Evolutionary conservation across 2,797 vertebrate species (phyloP).

Genomic region (Hapalemur alaotrensis): DNA sequence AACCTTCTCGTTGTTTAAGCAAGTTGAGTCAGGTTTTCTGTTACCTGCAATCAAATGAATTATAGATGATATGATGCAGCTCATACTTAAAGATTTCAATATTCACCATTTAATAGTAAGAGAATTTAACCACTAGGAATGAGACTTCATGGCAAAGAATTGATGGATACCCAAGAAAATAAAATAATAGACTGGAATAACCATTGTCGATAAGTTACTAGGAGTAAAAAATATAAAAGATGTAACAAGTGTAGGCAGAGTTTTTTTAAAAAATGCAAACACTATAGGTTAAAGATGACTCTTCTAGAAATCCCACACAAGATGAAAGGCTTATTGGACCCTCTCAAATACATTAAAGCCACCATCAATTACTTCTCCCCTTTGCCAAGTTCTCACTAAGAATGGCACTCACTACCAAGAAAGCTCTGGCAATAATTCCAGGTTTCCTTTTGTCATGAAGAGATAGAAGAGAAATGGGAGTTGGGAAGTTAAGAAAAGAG

Average conservation of each 20-base stretch:
- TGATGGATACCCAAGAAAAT: not conserved
- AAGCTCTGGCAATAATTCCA: not conserved
- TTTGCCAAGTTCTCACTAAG: not conserved
- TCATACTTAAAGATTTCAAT: not conserved
- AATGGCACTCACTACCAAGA: not conserved
- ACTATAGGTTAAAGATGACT: not conserved
- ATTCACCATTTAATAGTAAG: not conserved
- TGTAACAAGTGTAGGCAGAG: not conserved
- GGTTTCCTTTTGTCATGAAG: not conserved
- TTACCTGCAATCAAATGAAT: not conserved
- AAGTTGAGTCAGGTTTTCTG: not conserved
- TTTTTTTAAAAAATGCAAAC: not conserved
- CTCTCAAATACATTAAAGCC: not conserved
- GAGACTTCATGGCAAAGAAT: not conserved
- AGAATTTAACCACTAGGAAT: slow-evolving; percentile 7
- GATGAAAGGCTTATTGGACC: not conserved
- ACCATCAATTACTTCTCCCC: not conserved
- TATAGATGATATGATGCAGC: not conserved
- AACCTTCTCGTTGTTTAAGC: not conserved
- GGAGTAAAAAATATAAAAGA: not conserved
- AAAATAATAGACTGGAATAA: not conserved
- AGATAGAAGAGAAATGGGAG: not conserved
- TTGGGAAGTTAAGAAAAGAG: not conserved
- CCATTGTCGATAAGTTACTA: not conserved
- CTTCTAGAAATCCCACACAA: not conserved